phyloP scores from a whole-genome alignment of 2,113 vertebrate species.

The Sigmodon hispidus region DNA sequence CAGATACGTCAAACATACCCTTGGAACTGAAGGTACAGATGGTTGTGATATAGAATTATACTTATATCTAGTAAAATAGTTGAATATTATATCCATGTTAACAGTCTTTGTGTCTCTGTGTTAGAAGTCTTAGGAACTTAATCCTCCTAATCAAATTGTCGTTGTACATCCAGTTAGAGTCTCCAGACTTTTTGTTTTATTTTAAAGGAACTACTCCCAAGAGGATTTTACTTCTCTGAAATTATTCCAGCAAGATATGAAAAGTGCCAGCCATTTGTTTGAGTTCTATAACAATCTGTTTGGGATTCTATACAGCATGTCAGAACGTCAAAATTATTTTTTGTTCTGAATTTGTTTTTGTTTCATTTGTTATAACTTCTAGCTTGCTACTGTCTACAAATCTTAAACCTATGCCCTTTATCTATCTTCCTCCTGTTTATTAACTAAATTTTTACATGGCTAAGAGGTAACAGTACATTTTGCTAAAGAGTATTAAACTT shows the following conservation, averaged over 20 bases:
- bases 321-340: slow-evolving; percentile 14
- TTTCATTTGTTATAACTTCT: slow-evolving; percentile 3
- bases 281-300: slow-evolving; percentile 17
- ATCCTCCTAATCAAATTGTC: not conserved
- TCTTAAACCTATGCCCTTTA: not conserved
- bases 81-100: not conserved
- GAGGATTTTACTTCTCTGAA: not conserved
- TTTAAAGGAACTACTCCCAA: not conserved
- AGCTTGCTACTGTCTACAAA: slow-evolving; percentile 37
- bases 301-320: not conserved
- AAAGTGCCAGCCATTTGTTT: slow-evolving; percentile 49
- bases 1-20: not conserved
- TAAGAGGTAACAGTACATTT: not conserved
- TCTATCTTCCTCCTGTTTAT: slow-evolving; percentile 29
- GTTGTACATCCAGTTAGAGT: not conserved
- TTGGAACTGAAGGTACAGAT: not conserved
- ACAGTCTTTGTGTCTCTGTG: not conserved
- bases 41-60: not conserved
- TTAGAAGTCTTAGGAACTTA: not conserved
- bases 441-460: slow-evolving; percentile 41
- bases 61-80: not conserved
- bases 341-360: slow-evolving; percentile 43
- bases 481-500: not conserved
- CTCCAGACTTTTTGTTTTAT: not conserved
- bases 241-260: slow-evolving; percentile 23